phyloP scores from a whole-genome alignment of 2,113 vertebrate species.

The Edolisoma coerulescens region DNA sequence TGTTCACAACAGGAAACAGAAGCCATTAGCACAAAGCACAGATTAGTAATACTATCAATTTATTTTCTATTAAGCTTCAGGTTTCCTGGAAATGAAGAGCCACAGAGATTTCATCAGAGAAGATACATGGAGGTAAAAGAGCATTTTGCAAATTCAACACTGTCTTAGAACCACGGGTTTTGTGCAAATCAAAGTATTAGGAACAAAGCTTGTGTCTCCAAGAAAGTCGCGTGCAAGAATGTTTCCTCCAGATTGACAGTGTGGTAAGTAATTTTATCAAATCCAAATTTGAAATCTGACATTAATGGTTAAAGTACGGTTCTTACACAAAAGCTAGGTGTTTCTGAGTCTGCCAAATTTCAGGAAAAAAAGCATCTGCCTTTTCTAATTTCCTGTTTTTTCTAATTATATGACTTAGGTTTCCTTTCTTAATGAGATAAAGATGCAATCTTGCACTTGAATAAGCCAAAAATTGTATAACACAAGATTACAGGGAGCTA shows the following conservation, averaged over 20 bases:
- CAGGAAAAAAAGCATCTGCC: not conserved
- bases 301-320: not conserved
- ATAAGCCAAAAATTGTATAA: not conserved
- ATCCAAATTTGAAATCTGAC: not conserved
- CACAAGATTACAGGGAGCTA: not conserved
- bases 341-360: not conserved
- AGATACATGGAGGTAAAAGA: not conserved
- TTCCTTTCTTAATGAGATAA: constrained; percentile 7
- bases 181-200: not conserved
- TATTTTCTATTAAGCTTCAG: constrained; percentile 7
- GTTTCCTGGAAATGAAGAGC: not conserved
- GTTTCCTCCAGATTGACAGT: not conserved
- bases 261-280: not conserved
- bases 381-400: not conserved
- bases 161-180: not conserved
- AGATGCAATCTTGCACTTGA: not conserved
- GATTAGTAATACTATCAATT: constrained; percentile 7
- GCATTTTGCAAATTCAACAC: not conserved
- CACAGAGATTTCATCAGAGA: not conserved
- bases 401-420: not conserved
- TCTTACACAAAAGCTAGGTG: not conserved
- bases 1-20: not conserved
- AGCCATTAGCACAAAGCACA: not conserved
- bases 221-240: not conserved
- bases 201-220: not conserved